phyloP scores from a whole-genome alignment of 2,888 invertebrate genomes.

The Scaptodrosophila latifasciaeformis region DNA sequence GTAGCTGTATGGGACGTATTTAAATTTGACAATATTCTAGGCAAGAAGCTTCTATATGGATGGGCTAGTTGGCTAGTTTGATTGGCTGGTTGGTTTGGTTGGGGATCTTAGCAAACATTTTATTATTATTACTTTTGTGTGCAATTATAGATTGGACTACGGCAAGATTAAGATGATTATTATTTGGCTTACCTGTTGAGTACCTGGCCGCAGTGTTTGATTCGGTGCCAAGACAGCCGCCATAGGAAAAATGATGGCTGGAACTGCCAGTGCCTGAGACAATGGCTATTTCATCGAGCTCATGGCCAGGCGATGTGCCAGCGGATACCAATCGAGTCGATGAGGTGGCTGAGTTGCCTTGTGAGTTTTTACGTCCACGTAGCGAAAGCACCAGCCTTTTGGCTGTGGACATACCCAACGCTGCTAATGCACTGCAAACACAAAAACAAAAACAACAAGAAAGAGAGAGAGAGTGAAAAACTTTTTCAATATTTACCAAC shows the following conservation, averaged over 20 bases:
- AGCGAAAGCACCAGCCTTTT: conserved; percentile 80
- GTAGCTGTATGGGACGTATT: no score
- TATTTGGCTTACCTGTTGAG: conserved; percentile 72
- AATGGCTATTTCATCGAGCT: conserved; percentile 82
- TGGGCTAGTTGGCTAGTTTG: no score
- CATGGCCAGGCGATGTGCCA: conserved; percentile 76
- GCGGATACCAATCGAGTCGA: conserved; percentile 76
- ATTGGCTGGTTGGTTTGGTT: no score
- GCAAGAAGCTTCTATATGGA: no score
- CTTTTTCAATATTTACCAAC: conserved; percentile 47
- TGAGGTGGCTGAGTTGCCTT: conserved; percentile 76
- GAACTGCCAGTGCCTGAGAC: conserved; percentile 79
- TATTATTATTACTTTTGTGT: no score
- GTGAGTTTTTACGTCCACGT: conserved; percentile 79
- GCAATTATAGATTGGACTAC: no score
- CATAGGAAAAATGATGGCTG: conserved; percentile 73
- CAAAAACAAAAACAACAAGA: conserved; percentile 69
- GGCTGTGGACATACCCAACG: conserved; percentile 79
- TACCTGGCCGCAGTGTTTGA: conserved; percentile 70
- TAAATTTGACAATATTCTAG: no score
- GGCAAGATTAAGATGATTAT: no score
- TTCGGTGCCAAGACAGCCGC: conserved; percentile 64
- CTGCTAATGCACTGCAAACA: conserved; percentile 56
- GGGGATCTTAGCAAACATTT: no score
- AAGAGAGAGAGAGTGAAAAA: no score